These are phyloP conservation scores for Lycaon pictus DNA, from an alignment of 2,113 vertebrate genomes.

Conservation along the genomic window DNA sequence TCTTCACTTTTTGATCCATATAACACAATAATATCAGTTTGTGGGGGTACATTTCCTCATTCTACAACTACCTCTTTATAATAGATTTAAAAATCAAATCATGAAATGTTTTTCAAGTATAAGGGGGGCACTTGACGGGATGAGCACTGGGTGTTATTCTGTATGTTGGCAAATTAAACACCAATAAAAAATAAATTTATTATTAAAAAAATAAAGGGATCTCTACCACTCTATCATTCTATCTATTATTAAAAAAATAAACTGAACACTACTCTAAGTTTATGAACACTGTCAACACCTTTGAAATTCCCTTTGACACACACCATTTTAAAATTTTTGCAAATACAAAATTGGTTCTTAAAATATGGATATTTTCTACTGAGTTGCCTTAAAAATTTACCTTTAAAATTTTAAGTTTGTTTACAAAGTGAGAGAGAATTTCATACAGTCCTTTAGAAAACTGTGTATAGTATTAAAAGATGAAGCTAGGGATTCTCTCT, in stretches of 20 bases:
- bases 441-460: background rate
- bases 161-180: too few species aligned
- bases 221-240: background rate
- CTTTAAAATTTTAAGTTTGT: slow-evolving; percentile 33
- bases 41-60: background rate
- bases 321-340: background rate
- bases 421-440: background rate
- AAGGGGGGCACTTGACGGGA: background rate
- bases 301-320: slow-evolving; percentile 14
- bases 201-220: background rate
- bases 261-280: background rate
- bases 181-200: too few species aligned
- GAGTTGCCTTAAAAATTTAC: background rate
- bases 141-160: too few species aligned
- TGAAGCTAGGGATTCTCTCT: background rate
- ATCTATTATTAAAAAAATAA: background rate
- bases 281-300: background rate
- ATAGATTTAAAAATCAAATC: background rate
- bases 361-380: background rate
- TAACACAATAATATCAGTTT: background rate
- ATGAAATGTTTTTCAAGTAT: background rate
- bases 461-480: background rate
- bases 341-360: background rate
- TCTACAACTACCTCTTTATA: background rate
- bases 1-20: background rate